Conservation (phyloP, 2,113 vertebrate species). For the Paralichthys olivaceus region DNA sequence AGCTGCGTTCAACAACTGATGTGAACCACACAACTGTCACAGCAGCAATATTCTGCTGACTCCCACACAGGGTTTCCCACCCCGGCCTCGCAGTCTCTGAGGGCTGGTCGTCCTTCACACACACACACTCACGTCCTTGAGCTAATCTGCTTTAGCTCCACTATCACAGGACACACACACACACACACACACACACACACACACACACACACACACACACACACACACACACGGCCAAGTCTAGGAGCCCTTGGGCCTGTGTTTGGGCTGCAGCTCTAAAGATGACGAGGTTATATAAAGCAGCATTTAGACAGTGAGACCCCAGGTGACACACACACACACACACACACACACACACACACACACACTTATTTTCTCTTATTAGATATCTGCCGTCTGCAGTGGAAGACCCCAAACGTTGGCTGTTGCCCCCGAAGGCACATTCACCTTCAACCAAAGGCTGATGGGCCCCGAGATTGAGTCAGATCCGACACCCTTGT, state of each 20-base stretch:
- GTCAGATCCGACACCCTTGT: no score
- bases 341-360: conserved; percentile 4
- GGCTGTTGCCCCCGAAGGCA: no score
- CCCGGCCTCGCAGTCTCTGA: no score
- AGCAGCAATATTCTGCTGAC: no score
- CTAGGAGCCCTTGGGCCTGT: conserved; percentile 1
- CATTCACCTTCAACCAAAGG: no score
- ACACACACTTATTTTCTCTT: no score
- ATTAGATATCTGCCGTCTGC: no score
- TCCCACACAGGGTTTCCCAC: background rate
- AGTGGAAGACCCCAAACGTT: no score
- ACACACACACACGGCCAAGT: conserved; percentile 8
- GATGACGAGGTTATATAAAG: conserved; percentile 43
- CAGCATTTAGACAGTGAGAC: conserved; percentile 26
- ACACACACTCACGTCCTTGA: conserved; percentile 17
- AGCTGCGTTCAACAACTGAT: no score
- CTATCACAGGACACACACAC: conserved; percentile 6
- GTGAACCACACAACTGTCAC: no score
- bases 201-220: background rate
- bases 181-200: conserved; percentile 11
- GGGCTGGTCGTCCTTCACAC: background rate
- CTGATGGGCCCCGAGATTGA: no score
- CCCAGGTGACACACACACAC: background rate
- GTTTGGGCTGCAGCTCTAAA: conserved; percentile 38
- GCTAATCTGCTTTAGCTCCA: conserved; percentile 30